These are phyloP conservation scores for Nyctereutes procyonoides DNA, from an alignment of 2,113 vertebrate genomes.

Conservation along the genomic window DNA sequence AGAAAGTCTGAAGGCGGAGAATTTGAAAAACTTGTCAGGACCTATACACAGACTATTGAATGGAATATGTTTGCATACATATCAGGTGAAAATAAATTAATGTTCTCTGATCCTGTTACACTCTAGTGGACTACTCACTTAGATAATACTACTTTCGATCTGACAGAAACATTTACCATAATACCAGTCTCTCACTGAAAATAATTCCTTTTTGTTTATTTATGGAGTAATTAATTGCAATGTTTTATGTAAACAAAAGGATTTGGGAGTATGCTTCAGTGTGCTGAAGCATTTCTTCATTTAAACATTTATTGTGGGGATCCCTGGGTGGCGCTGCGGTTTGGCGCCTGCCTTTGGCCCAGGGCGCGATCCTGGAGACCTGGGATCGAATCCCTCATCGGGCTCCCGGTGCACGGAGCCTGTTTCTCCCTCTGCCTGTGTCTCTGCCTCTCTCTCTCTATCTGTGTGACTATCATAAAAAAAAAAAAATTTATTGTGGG, in stretches of 20 bases:
- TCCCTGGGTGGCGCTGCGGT: no score
- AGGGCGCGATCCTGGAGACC: no score
- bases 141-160: background rate
- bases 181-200: background rate
- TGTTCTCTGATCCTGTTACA: background rate
- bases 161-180: background rate
- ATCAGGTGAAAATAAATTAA: background rate
- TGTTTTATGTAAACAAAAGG: conserved; percentile 15
- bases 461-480: no score
- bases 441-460: no score
- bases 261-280: background rate
- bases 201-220: background rate
- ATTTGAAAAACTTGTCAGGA: background rate
- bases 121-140: background rate
- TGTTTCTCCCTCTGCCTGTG: no score
- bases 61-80: background rate
- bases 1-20: background rate
- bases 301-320: background rate
- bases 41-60: background rate
- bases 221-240: background rate
- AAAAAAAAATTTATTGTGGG: background rate
- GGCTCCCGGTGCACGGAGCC: no score
- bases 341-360: no score
- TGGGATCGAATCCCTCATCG: no score
- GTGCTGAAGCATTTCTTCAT: background rate